Percentiles rank a stretch among this genome's conserved stretches.
These are phyloP conservation scores for Etheostoma nigrum DNA, from an alignment of 2,797 vertebrate species.

Conservation along the genomic window DNA sequence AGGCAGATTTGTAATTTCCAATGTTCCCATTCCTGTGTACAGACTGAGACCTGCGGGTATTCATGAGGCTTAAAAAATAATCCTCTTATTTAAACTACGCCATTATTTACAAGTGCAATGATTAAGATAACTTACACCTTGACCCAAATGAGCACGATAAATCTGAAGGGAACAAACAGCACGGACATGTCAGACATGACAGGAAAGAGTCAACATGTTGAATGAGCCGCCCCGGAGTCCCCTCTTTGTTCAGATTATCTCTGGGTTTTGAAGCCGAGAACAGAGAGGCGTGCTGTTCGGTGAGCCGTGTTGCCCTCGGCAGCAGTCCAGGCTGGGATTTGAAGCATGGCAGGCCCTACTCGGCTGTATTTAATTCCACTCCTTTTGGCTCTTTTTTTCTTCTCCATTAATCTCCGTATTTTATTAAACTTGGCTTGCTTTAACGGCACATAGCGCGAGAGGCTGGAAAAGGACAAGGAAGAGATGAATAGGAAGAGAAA, in stretches of 20 bases:
- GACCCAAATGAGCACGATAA: background rate
- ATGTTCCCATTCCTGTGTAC: background rate
- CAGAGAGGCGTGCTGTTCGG: constrained; percentile 30
- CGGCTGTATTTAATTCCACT: constrained; percentile 66
- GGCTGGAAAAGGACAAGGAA: background rate
- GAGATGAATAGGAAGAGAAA: constrained; percentile 1
- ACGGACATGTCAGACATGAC: constrained; percentile 3
- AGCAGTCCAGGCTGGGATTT: constrained; percentile 55
- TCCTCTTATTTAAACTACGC: background rate
- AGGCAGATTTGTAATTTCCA: background rate
- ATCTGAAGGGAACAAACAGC: background rate
- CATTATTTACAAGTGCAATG: background rate
- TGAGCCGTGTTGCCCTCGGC: constrained; percentile 43
- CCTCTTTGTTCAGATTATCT: constrained; percentile 43
- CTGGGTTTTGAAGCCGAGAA: constrained; percentile 23
- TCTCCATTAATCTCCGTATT: constrained; percentile 73
- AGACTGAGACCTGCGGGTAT: constrained; percentile 4
- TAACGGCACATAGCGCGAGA: constrained; percentile 12
- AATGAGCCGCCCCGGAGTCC: constrained; percentile 1
- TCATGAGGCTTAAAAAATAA: constrained; percentile 24
- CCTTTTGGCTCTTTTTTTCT: constrained; percentile 53
- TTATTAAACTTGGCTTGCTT: constrained; percentile 66
- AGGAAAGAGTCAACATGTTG: constrained; percentile 29
- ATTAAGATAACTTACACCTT: background rate
- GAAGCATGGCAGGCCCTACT: constrained; percentile 61